Conservation (phyloP, 2,113 vertebrate species). For the Dryoscopus gambensis region DNA sequence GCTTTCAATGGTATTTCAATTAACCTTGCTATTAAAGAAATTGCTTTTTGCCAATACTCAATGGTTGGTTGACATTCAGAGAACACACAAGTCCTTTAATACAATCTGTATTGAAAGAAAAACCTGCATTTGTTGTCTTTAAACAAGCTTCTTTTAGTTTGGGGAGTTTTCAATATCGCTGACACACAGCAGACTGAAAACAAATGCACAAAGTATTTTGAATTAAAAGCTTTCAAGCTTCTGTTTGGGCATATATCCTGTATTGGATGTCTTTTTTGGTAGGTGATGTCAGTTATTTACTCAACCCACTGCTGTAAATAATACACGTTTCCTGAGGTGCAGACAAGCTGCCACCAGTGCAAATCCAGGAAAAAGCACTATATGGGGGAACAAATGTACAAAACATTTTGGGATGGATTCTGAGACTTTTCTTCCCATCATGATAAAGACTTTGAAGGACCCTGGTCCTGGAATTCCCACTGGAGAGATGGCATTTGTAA, state of each 20-base stretch:
- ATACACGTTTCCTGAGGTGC: neutral
- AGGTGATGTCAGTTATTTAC: neutral
- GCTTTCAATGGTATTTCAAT: constrained; percentile 64
- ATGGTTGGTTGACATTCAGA: constrained; percentile 45
- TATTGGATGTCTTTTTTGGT: neutral
- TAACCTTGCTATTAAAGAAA: constrained; percentile 68
- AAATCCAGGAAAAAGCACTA: neutral
- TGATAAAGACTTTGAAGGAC: neutral
- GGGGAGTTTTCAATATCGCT: neutral
- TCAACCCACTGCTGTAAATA: neutral
- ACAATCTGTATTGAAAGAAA: constrained; percentile 51
- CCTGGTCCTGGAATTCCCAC: neutral
- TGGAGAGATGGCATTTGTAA: neutral
- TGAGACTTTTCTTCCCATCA: neutral
- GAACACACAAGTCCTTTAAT: constrained; percentile 42
- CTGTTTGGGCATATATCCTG: neutral
- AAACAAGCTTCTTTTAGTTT: neutral
- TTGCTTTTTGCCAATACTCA: constrained; percentile 59
- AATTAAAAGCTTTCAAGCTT: neutral
- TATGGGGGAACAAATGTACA: neutral
- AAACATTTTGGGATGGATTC: neutral
- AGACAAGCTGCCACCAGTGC: neutral
- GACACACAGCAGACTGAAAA: neutral
- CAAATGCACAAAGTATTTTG: neutral
- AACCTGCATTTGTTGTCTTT: constrained; percentile 13